phyloP scores from a whole-genome alignment of 2,113 vertebrate genomes.

The Myrmecobius fasciatus region DNA sequence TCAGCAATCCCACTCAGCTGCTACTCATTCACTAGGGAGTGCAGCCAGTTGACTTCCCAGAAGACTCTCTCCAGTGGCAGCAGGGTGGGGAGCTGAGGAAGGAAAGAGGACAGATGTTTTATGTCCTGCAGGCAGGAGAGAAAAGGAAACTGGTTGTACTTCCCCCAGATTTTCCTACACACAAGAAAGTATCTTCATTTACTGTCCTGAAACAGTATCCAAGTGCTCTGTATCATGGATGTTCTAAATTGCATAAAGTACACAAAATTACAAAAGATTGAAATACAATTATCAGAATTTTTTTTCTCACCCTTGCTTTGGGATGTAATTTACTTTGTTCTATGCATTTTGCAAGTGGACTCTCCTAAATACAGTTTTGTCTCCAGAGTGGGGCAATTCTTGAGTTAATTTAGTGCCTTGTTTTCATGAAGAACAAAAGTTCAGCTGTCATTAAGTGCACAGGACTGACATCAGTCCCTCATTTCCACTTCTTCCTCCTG shows the following conservation, averaged over 20 bases:
- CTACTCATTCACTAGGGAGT: no score
- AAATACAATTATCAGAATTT: no score
- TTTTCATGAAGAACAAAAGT: slow-evolving; percentile 10
- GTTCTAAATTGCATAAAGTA: no score
- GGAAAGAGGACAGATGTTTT: neutral
- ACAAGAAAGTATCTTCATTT: neutral
- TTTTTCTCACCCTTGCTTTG: no score
- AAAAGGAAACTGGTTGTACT: neutral
- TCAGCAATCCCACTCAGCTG: no score
- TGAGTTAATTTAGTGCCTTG: neutral
- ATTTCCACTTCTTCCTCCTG: neutral
- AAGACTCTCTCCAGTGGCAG: neutral
- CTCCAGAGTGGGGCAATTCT: neutral
- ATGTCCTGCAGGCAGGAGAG: neutral
- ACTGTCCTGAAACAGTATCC: no score
- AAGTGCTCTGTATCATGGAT: neutral
- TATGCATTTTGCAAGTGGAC: neutral
- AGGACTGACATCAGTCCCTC: neutral
- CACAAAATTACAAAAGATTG: no score
- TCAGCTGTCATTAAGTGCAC: neutral
- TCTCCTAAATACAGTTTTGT: neutral
- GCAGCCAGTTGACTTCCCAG: neutral
- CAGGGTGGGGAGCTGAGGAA: neutral
- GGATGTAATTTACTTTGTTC: no score
- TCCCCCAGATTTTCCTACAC: neutral